These are phyloP conservation scores for Branchinecta lindahli DNA, from an alignment of 1,140 invertebrate genomes.

Conservation along the genomic window DNA sequence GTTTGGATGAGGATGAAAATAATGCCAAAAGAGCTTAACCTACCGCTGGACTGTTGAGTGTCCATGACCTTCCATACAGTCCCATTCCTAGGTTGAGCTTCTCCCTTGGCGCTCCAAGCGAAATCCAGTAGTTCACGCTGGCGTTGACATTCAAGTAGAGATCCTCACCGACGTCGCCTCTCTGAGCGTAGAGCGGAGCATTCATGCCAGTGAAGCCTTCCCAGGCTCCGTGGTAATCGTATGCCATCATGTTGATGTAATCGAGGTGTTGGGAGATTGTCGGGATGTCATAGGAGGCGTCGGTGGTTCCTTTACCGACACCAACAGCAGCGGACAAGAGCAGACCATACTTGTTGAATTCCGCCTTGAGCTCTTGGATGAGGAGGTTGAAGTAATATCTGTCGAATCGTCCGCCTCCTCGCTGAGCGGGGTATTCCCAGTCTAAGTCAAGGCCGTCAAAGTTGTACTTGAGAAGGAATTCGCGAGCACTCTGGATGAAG, in stretches of 20 bases:
- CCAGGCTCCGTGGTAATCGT: slow-evolving; percentile 36
- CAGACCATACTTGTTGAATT: slow-evolving; percentile 25
- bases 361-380: slow-evolving; percentile 26
- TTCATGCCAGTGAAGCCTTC: slow-evolving; percentile 29
- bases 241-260: slow-evolving; percentile 26
- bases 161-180: slow-evolving; percentile 24
- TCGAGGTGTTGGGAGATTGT: slow-evolving; percentile 9
- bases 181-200: slow-evolving; percentile 25
- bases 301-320: slow-evolving; percentile 24
- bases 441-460: slow-evolving; percentile 68
- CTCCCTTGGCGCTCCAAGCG: neutral
- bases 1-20: too few relatives aligned
- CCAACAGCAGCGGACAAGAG: slow-evolving; percentile 28
- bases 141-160: slow-evolving; percentile 14
- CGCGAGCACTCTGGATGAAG: slow-evolving; percentile 43
- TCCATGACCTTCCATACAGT: neutral
- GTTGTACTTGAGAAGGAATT: slow-evolving; percentile 42
- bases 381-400: slow-evolving; percentile 27
- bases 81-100: neutral
- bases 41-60: slow-evolving; percentile 4
- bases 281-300: slow-evolving; percentile 1
- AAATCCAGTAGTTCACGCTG: slow-evolving; percentile 3
- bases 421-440: slow-evolving; percentile 58
- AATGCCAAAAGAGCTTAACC: neutral
- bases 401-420: slow-evolving; percentile 38